These are phyloP conservation scores for Umimayanthus kanabou DNA, from an alignment of 92 coral and sea anemone species.

Conservation along the genomic window DNA sequence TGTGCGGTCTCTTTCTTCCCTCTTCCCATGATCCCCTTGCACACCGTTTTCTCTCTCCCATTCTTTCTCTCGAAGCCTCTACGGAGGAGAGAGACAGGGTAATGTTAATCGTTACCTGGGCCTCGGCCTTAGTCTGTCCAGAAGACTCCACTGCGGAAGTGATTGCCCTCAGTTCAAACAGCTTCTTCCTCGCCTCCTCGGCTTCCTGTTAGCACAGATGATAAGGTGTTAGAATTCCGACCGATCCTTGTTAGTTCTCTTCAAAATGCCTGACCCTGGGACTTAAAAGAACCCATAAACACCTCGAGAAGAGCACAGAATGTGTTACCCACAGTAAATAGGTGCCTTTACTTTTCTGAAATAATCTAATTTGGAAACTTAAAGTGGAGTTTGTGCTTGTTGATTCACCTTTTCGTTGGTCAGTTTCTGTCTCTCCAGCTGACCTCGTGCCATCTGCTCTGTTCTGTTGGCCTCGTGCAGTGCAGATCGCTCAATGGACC, in stretches of 20 bases:
- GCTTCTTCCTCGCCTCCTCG: constrained; percentile 83
- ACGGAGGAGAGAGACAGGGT: not conserved
- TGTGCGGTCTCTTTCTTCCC: too few relatives aligned
- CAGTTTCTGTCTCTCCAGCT: constrained; percentile 92
- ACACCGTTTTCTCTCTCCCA: too few relatives aligned
- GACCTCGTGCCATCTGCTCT: constrained; percentile 92
- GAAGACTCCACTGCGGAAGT: constrained; percentile 96
- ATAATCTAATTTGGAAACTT: not conserved
- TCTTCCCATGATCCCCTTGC: too few relatives aligned
- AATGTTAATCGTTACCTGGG: constrained; percentile 58
- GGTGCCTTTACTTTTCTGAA: too few relatives aligned
- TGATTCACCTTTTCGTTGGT: constrained; percentile 77
- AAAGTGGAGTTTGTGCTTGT: not conserved
- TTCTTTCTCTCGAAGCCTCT: too few relatives aligned
- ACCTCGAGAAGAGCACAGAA: too few relatives aligned
- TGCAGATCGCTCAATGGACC: constrained; percentile 89
- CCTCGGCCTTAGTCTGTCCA: constrained; percentile 94
- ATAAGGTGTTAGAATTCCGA: not conserved
- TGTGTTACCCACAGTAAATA: too few relatives aligned
- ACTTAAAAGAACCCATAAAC: too few relatives aligned
- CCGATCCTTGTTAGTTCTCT: not conserved
- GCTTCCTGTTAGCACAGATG: constrained; percentile 67
- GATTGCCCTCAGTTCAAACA: constrained; percentile 80
- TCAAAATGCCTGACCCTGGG: too few relatives aligned
- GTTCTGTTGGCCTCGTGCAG: constrained; percentile 93